These are phyloP conservation scores for Gadus chalcogrammus DNA, from an alignment of 2,113 vertebrate species.

Conservation along the genomic window DNA sequence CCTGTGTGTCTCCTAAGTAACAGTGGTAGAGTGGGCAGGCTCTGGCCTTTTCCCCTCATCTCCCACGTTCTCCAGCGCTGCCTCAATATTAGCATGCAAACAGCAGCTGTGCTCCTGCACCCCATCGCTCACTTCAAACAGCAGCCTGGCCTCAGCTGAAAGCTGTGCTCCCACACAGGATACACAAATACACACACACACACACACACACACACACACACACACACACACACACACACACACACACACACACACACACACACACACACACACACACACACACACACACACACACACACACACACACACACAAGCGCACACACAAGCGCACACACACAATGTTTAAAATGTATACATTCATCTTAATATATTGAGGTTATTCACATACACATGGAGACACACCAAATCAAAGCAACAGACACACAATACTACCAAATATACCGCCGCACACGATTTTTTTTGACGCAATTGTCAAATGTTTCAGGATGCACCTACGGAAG, in stretches of 20 bases:
- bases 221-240: conserved; percentile 1
- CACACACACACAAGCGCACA: background rate
- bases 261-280: background rate
- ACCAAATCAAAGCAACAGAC: background rate
- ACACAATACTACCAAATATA: background rate
- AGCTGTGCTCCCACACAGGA: conserved; percentile 32
- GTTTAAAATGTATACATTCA: background rate
- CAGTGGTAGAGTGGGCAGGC: conserved; percentile 56
- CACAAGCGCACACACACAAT: conserved; percentile 14
- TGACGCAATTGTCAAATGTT: too few species aligned
- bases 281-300: conserved; percentile 12
- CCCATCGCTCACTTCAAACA: conserved; percentile 68
- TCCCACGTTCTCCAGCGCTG: conserved; percentile 73
- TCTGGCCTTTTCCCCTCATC: conserved; percentile 72
- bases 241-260: background rate
- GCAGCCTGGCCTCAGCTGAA: conserved; percentile 44
- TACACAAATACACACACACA: conserved; percentile 27
- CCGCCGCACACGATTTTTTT: too few species aligned
- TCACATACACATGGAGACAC: background rate
- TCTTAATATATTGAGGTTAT: too few species aligned
- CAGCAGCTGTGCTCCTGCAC: conserved; percentile 61
- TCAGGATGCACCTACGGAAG: too few species aligned
- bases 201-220: conserved; percentile 12
- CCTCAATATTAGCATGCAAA: conserved; percentile 73
- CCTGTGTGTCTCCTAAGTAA: conserved; percentile 42